These are phyloP conservation scores for Grallaria varia DNA, from an alignment of 2,113 vertebrate species.

Conservation along the genomic window DNA sequence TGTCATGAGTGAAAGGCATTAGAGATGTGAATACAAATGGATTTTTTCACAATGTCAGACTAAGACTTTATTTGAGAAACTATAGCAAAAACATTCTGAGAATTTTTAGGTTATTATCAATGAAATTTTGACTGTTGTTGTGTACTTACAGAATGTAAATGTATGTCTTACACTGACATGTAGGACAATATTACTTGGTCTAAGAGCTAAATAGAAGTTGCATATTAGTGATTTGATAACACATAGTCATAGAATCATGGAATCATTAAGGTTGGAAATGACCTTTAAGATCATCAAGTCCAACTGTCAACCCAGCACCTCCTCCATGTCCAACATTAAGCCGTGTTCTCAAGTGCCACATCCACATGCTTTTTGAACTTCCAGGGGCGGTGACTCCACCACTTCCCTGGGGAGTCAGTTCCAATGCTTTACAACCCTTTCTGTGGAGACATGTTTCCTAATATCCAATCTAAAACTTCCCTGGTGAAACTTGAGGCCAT, in stretches of 20 bases:
- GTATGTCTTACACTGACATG: neutral
- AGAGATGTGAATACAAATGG: neutral
- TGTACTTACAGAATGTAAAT: neutral
- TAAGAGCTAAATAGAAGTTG: neutral
- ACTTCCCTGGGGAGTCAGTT: neutral
- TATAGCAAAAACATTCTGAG: neutral
- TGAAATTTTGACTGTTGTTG: neutral
- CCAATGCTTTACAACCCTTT: neutral
- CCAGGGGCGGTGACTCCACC: neutral
- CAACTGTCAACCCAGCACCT: neutral
- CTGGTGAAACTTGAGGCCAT: neutral
- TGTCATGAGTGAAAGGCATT: constrained; percentile 1
- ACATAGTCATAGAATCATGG: too few relatives aligned
- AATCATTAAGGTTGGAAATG: neutral
- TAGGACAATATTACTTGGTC: neutral
- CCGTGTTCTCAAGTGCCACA: neutral
- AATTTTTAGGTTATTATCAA: neutral
- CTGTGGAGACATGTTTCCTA: neutral
- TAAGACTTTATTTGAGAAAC: neutral
- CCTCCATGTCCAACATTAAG: neutral
- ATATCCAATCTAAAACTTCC: neutral
- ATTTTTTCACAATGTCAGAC: neutral
- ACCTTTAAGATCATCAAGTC: neutral
- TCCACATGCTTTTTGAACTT: neutral
- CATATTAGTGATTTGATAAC: neutral